Evolutionary conservation across 2,113 vertebrate genomes (phyloP), one percentile per base, ranked within the genome.

Genomic region (Paramisgurnus dabryanus): DNA sequence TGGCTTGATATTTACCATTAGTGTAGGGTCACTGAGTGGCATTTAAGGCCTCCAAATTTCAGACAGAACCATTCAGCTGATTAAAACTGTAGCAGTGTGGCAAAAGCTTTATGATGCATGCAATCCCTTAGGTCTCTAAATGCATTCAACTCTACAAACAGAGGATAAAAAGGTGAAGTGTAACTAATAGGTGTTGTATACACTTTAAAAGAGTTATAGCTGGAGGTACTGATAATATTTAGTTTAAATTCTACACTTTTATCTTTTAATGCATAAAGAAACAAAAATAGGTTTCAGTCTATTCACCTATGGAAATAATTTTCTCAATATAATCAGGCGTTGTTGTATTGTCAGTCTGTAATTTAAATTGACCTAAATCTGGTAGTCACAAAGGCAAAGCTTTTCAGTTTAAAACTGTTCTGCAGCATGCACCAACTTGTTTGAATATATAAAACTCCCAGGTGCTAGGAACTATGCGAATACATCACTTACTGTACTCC

Each of bases 41-140:
- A 91, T 90, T 91, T 89, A 79, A 83, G 79, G 84, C 64, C 41
- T 65, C 47, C 41, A 53, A 81, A 76, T 81, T 69, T 76, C 71
- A 67, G 83, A 66, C 57, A 68, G 71, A 64, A 39, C 43, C 45
- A 67, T 77, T 53, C 64, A 70, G n/a, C 39, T 83, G 45, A 67
- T 45, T 71, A 55, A 71, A 83, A 40, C 65, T 65, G 47, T 66
- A 17, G 15, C 67, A 79, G 70, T 57, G 41, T 57, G 40, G 50
- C 63, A 53, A 79, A 82, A 69, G 77, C 70, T 49, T 80, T 45
- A 41, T 60, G 70, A 69, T 67, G 76, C 76, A 49, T 73, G 40
- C 76, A 53, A 60, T 80, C 61, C 53, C 39, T 40, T 17, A 53
- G 57, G 53, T n/a, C 39, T 80, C 70, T 61, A 5, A 67, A 40